Percentiles rank a stretch among this genome's conserved stretches.
phyloP scores from a whole-genome alignment of 2,113 vertebrate genomes.

The Larimichthys polyactis region DNA sequence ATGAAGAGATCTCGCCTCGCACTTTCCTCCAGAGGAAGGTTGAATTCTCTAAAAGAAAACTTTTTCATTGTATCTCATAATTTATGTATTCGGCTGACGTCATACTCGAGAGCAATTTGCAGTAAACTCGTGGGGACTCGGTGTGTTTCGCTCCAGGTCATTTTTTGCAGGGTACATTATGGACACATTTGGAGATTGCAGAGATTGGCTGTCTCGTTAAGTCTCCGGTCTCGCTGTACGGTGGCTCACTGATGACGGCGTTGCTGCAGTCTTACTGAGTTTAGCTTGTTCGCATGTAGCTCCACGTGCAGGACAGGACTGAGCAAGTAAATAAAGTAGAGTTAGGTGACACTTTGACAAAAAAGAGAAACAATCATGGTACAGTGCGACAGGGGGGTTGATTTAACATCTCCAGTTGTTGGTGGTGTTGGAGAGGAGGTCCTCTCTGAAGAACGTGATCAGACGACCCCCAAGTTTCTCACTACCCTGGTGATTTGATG shows the following conservation, averaged over 20 bases:
- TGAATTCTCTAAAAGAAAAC: neutral
- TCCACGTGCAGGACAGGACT: neutral
- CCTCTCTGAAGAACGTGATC: no score
- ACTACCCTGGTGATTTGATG: no score
- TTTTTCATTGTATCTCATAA: neutral
- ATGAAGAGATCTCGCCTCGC: conserved; percentile 7
- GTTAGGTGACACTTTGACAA: no score
- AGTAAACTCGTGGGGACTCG: neutral
- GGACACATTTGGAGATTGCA: conserved; percentile 48
- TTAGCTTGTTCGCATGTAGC: neutral
- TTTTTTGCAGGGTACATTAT: conserved; percentile 42
- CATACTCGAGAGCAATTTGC: neutral
- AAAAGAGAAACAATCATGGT: no score
- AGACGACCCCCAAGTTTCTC: no score
- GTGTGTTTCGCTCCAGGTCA: conserved; percentile 15
- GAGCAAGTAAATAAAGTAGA: neutral
- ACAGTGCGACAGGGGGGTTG: no score
- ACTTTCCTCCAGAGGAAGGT: neutral
- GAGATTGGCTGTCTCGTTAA: conserved; percentile 27
- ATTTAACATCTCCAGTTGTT: no score
- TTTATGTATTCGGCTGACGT: neutral
- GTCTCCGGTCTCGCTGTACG: conserved; percentile 27
- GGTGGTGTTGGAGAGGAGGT: no score
- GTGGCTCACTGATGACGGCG: neutral
- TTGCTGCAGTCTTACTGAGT: neutral